Evolutionary conservation across 2,113 vertebrate species (phyloP).

Genomic region (Calcarius ornatus): DNA sequence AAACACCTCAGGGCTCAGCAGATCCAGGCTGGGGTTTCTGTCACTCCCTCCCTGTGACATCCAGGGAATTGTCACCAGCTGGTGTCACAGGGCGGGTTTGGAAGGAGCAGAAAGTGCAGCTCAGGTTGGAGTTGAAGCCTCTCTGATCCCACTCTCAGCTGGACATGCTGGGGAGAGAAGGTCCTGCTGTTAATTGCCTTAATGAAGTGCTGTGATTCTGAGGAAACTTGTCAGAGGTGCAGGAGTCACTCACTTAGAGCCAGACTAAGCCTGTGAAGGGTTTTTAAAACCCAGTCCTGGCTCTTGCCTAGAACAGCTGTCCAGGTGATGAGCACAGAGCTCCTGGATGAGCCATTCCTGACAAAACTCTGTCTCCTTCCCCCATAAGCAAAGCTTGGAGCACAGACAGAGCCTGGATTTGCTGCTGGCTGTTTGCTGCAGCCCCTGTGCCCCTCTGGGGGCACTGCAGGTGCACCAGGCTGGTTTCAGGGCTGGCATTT

Average conservation of each 20-base stretch:
- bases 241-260: rapidly evolving
- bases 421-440: background rate
- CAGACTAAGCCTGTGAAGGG: rapidly evolving
- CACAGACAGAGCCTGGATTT: rapidly evolving
- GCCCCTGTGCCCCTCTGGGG: background rate
- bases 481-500: background rate
- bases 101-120: background rate
- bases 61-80: rapidly evolving
- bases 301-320: background rate
- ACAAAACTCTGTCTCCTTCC: background rate
- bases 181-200: background rate
- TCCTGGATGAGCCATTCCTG: background rate
- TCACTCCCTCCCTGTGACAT: rapidly evolving
- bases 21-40: rapidly evolving
- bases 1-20: background rate
- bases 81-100: background rate
- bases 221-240: background rate
- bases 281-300: rapidly evolving
- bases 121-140: background rate
- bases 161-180: background rate
- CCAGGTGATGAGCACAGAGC: rapidly evolving
- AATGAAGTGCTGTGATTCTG: background rate
- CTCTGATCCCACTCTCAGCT: background rate
- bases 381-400: background rate
- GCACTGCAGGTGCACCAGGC: background rate